These are phyloP conservation scores for Platycercus adscitus DNA, from an alignment of 2,113 vertebrate genomes.

Conservation along the genomic window DNA sequence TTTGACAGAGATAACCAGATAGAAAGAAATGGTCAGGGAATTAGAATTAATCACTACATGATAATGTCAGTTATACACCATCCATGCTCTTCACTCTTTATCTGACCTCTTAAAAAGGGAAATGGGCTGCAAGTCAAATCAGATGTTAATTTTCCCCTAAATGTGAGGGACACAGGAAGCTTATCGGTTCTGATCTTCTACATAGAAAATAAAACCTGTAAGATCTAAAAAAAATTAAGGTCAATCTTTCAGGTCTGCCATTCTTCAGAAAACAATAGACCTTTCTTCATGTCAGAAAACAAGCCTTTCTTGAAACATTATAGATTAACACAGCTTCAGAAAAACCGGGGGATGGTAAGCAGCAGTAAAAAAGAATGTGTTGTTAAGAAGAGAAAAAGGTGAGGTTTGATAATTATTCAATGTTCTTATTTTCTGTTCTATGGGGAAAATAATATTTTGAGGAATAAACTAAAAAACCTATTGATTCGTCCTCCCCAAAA, in stretches of 20 bases:
- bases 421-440: conserved; percentile 51
- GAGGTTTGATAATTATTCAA: neutral
- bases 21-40: neutral
- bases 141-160: neutral
- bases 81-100: neutral
- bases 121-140: neutral
- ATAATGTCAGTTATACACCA: neutral
- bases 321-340: neutral
- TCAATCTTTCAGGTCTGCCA: neutral
- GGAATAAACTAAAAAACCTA: conserved; percentile 36
- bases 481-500: conserved; percentile 33
- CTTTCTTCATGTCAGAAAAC: neutral
- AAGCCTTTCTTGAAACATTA: neutral
- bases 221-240: neutral
- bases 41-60: neutral
- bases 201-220: neutral
- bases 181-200: neutral
- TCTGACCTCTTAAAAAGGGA: neutral
- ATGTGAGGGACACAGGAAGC: neutral
- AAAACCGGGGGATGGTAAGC: neutral
- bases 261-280: neutral
- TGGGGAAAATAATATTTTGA: conserved; percentile 22
- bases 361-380: neutral
- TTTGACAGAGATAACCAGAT: neutral
- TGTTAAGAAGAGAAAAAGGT: neutral